Evolutionary conservation across 2,888 invertebrate species (phyloP), one percentile per base, ranked within the genome.

Genomic region (Corythucha ciliata): DNA sequence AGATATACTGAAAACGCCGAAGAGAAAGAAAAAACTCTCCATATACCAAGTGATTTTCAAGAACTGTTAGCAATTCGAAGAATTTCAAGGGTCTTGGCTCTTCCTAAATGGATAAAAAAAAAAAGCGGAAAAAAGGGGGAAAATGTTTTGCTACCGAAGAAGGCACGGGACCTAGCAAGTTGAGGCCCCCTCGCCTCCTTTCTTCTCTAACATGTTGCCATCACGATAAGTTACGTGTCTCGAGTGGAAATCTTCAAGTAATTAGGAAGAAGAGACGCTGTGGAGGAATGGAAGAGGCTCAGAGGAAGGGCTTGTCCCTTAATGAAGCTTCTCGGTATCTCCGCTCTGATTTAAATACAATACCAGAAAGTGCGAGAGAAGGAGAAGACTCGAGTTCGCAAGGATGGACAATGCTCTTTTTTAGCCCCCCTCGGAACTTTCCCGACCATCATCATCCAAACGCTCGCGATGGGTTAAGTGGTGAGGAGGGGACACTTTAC

Each of bases 331-430:
- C n/a, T 16, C 33, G 25, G 29, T 33, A 27, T n/a, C 37, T 32
- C 45, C 36, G 51, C 44, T 45, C 51, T 51, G 51, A 51, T 51
- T 51, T 51, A 51, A 51, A 51, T 51, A 51, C 51, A 51, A 51
- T 51, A 51, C 45, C 5, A 20, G 39, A n/a, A 14, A n/a, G 33
- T 14, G n/a, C 21, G 21, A 18, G n/a, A 39, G 39, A 39, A 20
- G 16, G 7, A 39, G 39, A 39, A 18, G 10, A 45, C 16, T 4
- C 41, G 47, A n/a, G n/a, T n/a, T n/a, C n/a, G n/a, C 25, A 18
- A 36, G 47, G 47, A 47, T 47, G 47, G 47, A 47, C 47, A 47
- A 47, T 47, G 47, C 36, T 47, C n/a, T 10, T 29, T 47, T 47
- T 37, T 37, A 37, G 36, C 47, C 47, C 25, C 47, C 25, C 27